Evolutionary conservation across 2,113 vertebrate genomes (phyloP).

Genomic region (Cromileptes altivelis): DNA sequence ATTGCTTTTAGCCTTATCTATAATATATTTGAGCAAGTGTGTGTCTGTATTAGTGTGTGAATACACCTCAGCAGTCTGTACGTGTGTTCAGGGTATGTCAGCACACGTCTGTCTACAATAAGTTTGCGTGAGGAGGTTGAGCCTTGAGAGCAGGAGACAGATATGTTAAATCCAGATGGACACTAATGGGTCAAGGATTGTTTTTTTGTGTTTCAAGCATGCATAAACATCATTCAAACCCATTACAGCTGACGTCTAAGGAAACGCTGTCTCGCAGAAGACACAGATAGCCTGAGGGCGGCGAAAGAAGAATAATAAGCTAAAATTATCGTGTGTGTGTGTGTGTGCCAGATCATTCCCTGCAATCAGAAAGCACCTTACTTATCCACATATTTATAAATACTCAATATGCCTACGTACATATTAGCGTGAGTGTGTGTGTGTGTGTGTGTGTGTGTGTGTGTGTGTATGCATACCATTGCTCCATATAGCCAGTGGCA

Average conservation of each 20-base stretch:
- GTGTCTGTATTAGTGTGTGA: background rate
- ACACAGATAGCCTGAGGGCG: conserved; percentile 61
- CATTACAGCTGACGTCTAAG: conserved; percentile 67
- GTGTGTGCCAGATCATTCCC: conserved; percentile 18
- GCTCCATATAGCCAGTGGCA: conserved; percentile 43
- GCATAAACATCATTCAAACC: conserved; percentile 58
- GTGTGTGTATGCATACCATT: conserved; percentile 17
- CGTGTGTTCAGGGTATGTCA: background rate
- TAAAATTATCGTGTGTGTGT: conserved; percentile 40
- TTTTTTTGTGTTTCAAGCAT: conserved; percentile 44
- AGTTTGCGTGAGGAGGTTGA: conserved; percentile 17
- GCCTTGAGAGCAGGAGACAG: conserved; percentile 30
- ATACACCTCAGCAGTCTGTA: background rate
- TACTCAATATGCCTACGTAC: conserved; percentile 17
- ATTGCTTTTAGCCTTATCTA: background rate
- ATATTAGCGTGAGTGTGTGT: background rate
- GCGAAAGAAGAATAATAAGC: conserved; percentile 59
- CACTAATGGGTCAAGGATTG: conserved; percentile 75
- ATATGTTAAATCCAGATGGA: conserved; percentile 57
- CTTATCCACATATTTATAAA: conserved; percentile 61
- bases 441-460: background rate
- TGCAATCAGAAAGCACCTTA: conserved; percentile 34
- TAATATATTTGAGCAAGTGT: background rate
- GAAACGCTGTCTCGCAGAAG: conserved; percentile 60
- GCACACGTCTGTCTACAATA: background rate